Evolutionary conservation across 64 coral and sea anemone genomes (phyloP), one percentile per base, ranked within the genome.

Genomic region (Montipora sp.): DNA sequence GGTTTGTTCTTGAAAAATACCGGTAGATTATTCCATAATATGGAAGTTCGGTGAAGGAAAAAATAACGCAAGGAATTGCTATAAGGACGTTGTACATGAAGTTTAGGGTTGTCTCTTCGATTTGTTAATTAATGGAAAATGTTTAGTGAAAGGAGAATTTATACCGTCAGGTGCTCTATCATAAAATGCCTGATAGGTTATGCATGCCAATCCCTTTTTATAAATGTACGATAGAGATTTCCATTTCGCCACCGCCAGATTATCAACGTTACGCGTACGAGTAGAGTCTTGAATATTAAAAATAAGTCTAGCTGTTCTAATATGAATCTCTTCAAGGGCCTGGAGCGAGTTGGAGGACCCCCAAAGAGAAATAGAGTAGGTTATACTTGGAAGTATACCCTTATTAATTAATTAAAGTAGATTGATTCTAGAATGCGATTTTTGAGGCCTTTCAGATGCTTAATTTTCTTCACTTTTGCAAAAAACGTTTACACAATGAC

Each of bases 281-380:
- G 27, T 36, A 36, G 27, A 36, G 27, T 36, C 27, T 36, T 36
- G 1, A 36, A 36, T 36, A 36, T 65, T 65, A 65, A 65, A 65
- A 65, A 65, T 65, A 65, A 65, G 6, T 65, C 60, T 19, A 3
- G 60, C 60, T 65, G 60, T 5, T 65, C 27, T 1, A 36, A 36
- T 36, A 36, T 36, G 60, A 65, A 65, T 65, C 10, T 65, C 60
- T 14, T 11, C 60, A 3, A 65, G 60, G 73, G 73, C 11, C 73
- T 75, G 73, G 45, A 3, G 73, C 23, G 73, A 47, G 7, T 75
- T 75, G 43, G 73, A 13, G 10, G 73, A 75, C 19, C 82, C 82
- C 82, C 61, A 71, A 48, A 85, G 20, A 24, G 51, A 6, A 66
- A 70, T 85, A 45, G 21, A 59, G 48, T 85, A 85, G 5, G 82